Percentiles rank a stretch among this genome's conserved stretches.
Evolutionary conservation across 2,888 invertebrate genomes (phyloP).

Genomic region (Pantelozetes paolii): DNA sequence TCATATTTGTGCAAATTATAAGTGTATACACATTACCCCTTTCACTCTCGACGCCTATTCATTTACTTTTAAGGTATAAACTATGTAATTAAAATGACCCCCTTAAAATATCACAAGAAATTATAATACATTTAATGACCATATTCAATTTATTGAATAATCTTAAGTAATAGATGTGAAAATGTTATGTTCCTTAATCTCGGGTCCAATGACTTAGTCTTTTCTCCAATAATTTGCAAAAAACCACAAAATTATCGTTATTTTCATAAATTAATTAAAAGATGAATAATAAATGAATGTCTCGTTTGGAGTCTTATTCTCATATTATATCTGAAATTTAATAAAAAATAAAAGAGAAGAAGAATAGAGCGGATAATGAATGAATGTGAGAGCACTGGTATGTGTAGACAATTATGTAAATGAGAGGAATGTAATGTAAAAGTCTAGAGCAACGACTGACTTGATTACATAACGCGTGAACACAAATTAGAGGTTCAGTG

Average conservation of each 20-base stretch:
- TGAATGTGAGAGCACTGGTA: background rate
- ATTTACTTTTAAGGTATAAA: too few relatives aligned
- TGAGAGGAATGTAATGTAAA: background rate
- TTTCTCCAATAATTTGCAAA: too few relatives aligned
- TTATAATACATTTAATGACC: too few relatives aligned
- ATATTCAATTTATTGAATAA: too few relatives aligned
- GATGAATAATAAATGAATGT: background rate
- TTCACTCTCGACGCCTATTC: too few relatives aligned
- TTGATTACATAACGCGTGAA: background rate
- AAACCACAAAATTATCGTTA: background rate
- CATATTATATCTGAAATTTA: background rate
- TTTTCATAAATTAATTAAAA: background rate
- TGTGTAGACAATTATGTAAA: slow-evolving; percentile 30
- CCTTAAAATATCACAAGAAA: too few relatives aligned
- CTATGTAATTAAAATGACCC: too few relatives aligned
- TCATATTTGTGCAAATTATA: too few relatives aligned
- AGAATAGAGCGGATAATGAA: background rate
- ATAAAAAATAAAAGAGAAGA: background rate
- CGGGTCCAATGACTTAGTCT: too few relatives aligned
- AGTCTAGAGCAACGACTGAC: background rate
- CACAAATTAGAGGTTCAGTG: background rate
- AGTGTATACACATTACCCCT: too few relatives aligned
- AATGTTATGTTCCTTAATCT: too few relatives aligned
- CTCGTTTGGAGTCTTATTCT: background rate
- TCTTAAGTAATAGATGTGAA: too few relatives aligned